Evolutionary conservation across 2,113 vertebrate genomes (phyloP).

Genomic region (Agelaius phoeniceus): DNA sequence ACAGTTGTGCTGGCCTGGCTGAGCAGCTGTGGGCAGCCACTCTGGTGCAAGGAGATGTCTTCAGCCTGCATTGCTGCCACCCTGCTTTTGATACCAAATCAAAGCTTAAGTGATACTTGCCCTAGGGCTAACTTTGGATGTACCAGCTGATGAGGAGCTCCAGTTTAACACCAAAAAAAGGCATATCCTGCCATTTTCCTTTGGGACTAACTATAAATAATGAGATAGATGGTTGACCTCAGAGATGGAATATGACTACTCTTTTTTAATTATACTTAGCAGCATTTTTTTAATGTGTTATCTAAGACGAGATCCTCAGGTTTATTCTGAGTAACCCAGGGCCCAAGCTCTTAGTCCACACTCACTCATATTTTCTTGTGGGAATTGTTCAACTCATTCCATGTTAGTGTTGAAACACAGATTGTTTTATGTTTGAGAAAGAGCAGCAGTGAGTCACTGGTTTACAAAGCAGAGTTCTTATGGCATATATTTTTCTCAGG

Average conservation of each 20-base stretch:
- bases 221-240: neutral
- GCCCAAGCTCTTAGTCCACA: neutral
- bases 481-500: neutral
- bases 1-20: neutral
- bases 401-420: neutral
- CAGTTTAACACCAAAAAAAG: conserved; percentile 51
- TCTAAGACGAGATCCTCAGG: neutral
- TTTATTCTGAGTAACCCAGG: conserved; percentile 34
- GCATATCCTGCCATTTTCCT: conserved; percentile 22
- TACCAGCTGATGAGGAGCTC: neutral
- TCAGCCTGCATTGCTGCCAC: neutral
- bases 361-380: conserved; percentile 22
- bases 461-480: conserved; percentile 6
- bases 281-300: neutral
- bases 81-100: neutral
- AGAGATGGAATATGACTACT: neutral
- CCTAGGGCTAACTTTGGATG: neutral
- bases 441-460: conserved; percentile 22
- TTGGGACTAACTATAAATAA: conserved; percentile 38
- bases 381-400: conserved; percentile 9
- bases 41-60: neutral
- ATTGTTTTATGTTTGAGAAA: conserved; percentile 22
- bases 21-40: neutral
- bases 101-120: neutral
- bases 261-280: neutral